Base-by-base conservation (phyloP, 1,140 invertebrate species). In the Hydropsyche tenuis region DNA sequence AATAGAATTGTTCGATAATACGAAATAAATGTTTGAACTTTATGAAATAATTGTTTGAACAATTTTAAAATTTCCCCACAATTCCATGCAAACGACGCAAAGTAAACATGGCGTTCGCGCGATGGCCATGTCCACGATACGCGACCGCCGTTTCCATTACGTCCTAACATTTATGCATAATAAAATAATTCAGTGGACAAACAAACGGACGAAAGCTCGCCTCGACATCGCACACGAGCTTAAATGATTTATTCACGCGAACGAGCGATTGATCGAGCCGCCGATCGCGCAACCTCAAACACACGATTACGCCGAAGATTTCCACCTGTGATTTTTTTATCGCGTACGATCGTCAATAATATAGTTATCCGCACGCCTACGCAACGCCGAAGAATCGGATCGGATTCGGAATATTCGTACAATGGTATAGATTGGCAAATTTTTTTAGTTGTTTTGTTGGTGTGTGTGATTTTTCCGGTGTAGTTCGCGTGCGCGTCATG, bases 231-330 rank as follows among this genome's bases (percentile, higher is more conserved):
- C 30, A 37, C 30, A 37, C 30, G 30, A 37, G 30, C 30, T 37
- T 37, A 37, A 37, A 73, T 73, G 30, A 73, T 73, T 73, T 73
- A 73, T 73, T 73, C 72, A 73, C 23, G 46, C 51, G 65, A 68
- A 73, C 66, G 64, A 16, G 60, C 37, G 72, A 73, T 73, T 73
- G 51, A 65, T 64, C 71, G 63, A 5, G 11, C 11, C 64, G 42
- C 18, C 62, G 37, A 46, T 68, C 46, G 23, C 37, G 60, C 37
- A 60, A 37, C 30, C 23, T 22, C 22, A 60, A 60, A 60, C 56
- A 27, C 22, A 23, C 56, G 56, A 60, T 60, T 60, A 60, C 56
- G 23, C n/a, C 56, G 23, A 60, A 60, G 56, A 60, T 60, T 60
- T 25, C 56, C 12, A 60, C 56, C 56, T 25, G 22, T 60, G 56